Evolutionary conservation across 2,888 invertebrate genomes (phyloP).

Genomic region (Hemaris fuciformis): DNA sequence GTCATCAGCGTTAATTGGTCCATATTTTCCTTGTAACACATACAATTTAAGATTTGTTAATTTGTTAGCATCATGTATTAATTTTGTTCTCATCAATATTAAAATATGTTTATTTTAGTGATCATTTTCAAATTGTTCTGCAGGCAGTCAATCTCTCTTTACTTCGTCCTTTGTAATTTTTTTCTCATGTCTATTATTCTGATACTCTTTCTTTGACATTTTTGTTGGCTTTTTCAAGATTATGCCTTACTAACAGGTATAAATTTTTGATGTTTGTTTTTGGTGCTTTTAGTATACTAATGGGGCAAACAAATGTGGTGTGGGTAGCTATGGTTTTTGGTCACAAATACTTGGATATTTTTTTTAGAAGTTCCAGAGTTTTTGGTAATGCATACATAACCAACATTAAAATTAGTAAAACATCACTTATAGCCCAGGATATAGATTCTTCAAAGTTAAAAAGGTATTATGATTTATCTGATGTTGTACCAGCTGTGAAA

Average conservation of each 20-base stretch:
- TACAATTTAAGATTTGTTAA: constrained; percentile 88
- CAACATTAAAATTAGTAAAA: constrained; percentile 39
- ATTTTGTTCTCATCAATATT: constrained; percentile 85
- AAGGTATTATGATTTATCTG: constrained; percentile 53
- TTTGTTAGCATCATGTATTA: constrained; percentile 85
- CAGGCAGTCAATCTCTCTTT: constrained; percentile 85
- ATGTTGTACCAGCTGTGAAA: constrained; percentile 49
- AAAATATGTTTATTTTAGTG: constrained; percentile 58
- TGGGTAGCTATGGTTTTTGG: constrained; percentile 90
- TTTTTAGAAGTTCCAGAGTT: constrained; percentile 60
- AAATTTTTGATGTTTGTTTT: constrained; percentile 48
- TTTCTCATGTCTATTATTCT: constrained; percentile 96
- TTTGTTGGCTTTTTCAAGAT: constrained; percentile 84
- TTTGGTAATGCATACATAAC: constrained; percentile 58
- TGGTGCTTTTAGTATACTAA: constrained; percentile 86
- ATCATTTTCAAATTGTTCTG: constrained; percentile 64
- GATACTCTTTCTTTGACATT: constrained; percentile 92
- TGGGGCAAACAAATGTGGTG: constrained; percentile 97
- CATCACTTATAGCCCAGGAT: constrained; percentile 48
- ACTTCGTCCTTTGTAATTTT: constrained; percentile 94
- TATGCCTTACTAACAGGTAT: constrained; percentile 71
- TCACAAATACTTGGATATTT: constrained; percentile 58
- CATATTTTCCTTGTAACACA: constrained; percentile 83
- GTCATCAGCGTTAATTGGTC: constrained; percentile 83
- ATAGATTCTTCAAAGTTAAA: constrained; percentile 59